Percentiles rank a stretch among this genome's conserved stretches.
phyloP scores from a whole-genome alignment of 1,140 invertebrate species.

The Cyphomyrmex costatus region DNA sequence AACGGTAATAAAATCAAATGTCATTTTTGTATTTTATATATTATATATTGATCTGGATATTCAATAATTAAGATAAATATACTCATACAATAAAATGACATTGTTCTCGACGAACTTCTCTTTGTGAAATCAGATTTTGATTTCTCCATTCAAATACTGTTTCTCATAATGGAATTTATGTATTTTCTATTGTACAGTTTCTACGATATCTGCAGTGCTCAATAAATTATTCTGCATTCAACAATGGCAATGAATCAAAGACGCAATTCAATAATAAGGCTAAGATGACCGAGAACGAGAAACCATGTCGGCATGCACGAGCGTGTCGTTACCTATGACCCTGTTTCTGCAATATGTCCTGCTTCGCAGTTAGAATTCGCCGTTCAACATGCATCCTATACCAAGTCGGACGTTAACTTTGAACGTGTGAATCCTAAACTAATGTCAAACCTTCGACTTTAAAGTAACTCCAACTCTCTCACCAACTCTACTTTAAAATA shows the following conservation, averaged over 20 bases:
- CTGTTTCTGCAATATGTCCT: constrained; percentile 34
- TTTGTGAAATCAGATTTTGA: neutral
- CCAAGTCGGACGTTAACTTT: constrained; percentile 35
- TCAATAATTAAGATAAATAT: neutral
- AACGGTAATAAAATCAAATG: neutral
- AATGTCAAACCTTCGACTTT: neutral
- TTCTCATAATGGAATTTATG: constrained; percentile 2
- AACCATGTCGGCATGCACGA: constrained; percentile 1
- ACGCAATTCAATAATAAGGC: constrained; percentile 38
- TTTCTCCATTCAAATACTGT: neutral
- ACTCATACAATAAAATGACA: neutral
- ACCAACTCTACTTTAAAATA: neutral
- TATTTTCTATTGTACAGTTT: neutral
- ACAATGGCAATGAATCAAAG: constrained; percentile 16
- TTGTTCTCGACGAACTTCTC: neutral
- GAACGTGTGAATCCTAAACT: constrained; percentile 29
- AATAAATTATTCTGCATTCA: constrained; percentile 1
- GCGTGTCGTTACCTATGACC: constrained; percentile 13
- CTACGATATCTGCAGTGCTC: neutral
- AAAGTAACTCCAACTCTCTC: constrained; percentile 2
- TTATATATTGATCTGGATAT: neutral
- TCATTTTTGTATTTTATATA: neutral
- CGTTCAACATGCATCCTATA: constrained; percentile 29
- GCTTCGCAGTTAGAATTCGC: constrained; percentile 32
- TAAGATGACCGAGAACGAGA: neutral